Evolutionary conservation across 1,140 invertebrate genomes (phyloP), one percentile per base, ranked within the genome.

Genomic region (Trigoniulus corallinus): DNA sequence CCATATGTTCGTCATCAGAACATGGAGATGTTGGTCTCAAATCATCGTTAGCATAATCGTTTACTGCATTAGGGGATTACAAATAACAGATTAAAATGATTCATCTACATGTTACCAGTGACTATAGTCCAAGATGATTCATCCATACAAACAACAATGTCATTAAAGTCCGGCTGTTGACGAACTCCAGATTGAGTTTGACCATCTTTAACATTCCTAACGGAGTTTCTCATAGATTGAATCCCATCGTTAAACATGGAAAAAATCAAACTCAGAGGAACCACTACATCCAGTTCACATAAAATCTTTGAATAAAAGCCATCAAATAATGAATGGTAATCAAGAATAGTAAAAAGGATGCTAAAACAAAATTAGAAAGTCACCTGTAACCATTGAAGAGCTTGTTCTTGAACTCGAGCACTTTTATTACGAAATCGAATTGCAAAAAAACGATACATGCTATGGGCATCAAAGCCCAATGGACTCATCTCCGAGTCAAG

Each of bases 401-500:
- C 91, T 64, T 96, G 89, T 55, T 89, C 79, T 67, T 97, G 88
- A 2, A 94, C 84, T 62, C 82, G 82, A 1, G 87, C 79, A 39
- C 79, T 79, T 1, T 82, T 83, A 59, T 84, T 82, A 56, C 82
- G 77, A 62, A 97, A 94, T 43, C 89, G 73, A 37, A 82, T 77
- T 1, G 79, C 80, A 13, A 97, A 81, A 69, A 99, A 99, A 58
- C 87, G 82, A 66, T 95, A 98, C 76, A 98, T 84, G 61, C 88
- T 85, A 48, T 85, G 81, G 1, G 86, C 79, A 65, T 92, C 84
- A 63, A 98, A 93, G 22, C 92, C 89, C 18, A 96, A 70, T 27
- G 92, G 88, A 60, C 84, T 89, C 77, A 96, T 85, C 59, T 96
- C 89, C 0, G 89, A 82, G 72, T 98, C 95, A 57, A 98, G 74